These are phyloP conservation scores for Melitaea cinxia DNA, from an alignment of 1,140 invertebrate genomes.

Conservation along the genomic window DNA sequence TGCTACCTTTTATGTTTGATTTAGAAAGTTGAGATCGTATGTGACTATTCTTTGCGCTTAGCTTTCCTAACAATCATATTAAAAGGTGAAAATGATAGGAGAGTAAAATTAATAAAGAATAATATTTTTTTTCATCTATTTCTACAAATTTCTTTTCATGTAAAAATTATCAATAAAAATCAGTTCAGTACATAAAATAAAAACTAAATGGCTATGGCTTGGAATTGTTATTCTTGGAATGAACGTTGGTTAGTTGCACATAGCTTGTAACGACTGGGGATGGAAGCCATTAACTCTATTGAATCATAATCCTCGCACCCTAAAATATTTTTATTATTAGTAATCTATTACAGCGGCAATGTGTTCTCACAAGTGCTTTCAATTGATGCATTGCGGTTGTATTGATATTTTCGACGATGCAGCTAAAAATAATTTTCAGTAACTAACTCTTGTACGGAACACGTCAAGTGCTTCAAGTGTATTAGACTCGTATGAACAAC, in stretches of 20 bases:
- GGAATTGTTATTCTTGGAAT: too few species aligned
- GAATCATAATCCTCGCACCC: constrained; percentile 20
- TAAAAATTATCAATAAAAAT: too few species aligned
- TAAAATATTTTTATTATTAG: constrained; percentile 39
- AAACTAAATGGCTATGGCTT: too few species aligned
- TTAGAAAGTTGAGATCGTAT: constrained; percentile 48
- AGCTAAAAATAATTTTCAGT: constrained; percentile 33
- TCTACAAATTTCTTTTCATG: too few species aligned
- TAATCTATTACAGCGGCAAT: constrained; percentile 41
- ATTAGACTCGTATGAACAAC: background rate
- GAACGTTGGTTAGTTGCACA: too few species aligned
- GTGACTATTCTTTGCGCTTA: constrained; percentile 15
- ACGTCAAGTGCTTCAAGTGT: background rate
- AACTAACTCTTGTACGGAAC: constrained; percentile 10
- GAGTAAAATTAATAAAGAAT: too few species aligned
- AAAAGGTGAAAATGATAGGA: background rate
- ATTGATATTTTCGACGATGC: constrained; percentile 32
- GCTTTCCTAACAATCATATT: background rate
- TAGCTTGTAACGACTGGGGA: background rate
- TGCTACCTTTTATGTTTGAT: constrained; percentile 40
- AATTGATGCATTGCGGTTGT: constrained; percentile 29
- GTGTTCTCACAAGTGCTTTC: constrained; percentile 41
- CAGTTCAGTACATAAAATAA: too few species aligned
- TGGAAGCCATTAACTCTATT: constrained; percentile 15
- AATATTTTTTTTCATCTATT: too few species aligned